phyloP scores from a whole-genome alignment of 2,113 vertebrate genomes.

The Alethe castanea region DNA sequence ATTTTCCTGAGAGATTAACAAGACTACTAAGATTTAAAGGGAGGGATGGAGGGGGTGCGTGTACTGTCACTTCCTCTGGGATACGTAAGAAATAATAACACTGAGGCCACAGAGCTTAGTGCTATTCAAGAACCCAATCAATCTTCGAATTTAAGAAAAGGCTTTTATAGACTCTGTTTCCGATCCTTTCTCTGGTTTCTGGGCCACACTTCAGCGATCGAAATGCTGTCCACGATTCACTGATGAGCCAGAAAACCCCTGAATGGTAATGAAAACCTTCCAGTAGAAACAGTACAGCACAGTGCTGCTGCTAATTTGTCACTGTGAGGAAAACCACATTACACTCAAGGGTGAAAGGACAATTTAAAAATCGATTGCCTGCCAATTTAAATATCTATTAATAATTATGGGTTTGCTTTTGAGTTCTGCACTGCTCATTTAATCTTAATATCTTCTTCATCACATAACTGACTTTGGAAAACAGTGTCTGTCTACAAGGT shows the following conservation, averaged over 20 bases:
- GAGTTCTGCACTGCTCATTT: constrained; percentile 2
- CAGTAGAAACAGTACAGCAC: constrained; percentile 20
- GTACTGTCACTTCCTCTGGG: neutral
- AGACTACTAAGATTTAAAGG: neutral
- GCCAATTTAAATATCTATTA: constrained; percentile 48
- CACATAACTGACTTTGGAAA: neutral
- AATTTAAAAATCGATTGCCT: constrained; percentile 39
- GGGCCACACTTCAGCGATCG: neutral
- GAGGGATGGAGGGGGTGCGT: neutral
- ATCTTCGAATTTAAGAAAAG: neutral
- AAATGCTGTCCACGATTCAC: constrained; percentile 32
- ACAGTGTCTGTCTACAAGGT: neutral
- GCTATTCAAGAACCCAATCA: neutral
- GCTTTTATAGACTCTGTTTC: constrained; percentile 1
- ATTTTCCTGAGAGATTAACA: neutral
- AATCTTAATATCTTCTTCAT: constrained; percentile 18
- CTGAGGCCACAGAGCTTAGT: neutral
- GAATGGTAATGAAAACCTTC: constrained; percentile 52
- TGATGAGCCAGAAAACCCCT: constrained; percentile 40
- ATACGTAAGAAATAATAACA: neutral
- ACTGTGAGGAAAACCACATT: neutral
- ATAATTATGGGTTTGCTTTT: constrained; percentile 28
- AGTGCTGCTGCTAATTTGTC: constrained; percentile 19
- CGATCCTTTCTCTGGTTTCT: constrained; percentile 18
- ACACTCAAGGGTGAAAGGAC: constrained; percentile 40